Evolutionary conservation across 2,113 vertebrate species (phyloP), one percentile per base, ranked within the genome.

Genomic region (Pseudorhombus dupliciocellatus): DNA sequence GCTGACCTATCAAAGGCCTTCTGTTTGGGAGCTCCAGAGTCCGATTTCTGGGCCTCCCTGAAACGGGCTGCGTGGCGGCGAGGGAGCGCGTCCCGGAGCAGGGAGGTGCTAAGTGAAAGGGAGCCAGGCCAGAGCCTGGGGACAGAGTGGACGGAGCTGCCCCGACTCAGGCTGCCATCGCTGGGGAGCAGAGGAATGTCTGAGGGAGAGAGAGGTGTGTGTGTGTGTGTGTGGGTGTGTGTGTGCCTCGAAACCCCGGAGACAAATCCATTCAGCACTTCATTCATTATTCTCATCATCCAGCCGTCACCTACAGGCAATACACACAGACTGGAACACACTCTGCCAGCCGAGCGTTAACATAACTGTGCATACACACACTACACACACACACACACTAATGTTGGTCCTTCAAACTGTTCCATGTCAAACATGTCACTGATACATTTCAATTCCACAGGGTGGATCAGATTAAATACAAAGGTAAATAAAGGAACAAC

Each of bases 191-290:
- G 48, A 87, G 64, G 86, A 90, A 91, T 90, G 86, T 74, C 46
- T 80, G 65, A 54, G 66, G 69, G 61, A 78, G 66, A 68, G 31
- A n/a, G 46, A 78, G 30, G 25, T 54, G 77, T 11, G 60, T 69
- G 66, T 66, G 71, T 74, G 50, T 66, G 24, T 66, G 52, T 22
- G 56, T 65, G 67, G 37, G 74, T 71, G 64, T 76, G 24, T 65
- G 65, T 66, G 56, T 24, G 75, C 46, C 6, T n/a, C 69, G 9
- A 57, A 65, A 79, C 86, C 77, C 84, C 73, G 62, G 84, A 89
- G 90, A 87, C 61, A 82, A 81, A 85, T 81, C 69, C 80, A 77
- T 80, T 87, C 82, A 88, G 75, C 88, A 90, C 86, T 81, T 85
- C 86, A 89, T 89, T 86, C 66, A 86, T 90, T 88, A 86, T 64